phyloP scores from a whole-genome alignment of 2,113 vertebrate species.

The Lagopus muta region DNA sequence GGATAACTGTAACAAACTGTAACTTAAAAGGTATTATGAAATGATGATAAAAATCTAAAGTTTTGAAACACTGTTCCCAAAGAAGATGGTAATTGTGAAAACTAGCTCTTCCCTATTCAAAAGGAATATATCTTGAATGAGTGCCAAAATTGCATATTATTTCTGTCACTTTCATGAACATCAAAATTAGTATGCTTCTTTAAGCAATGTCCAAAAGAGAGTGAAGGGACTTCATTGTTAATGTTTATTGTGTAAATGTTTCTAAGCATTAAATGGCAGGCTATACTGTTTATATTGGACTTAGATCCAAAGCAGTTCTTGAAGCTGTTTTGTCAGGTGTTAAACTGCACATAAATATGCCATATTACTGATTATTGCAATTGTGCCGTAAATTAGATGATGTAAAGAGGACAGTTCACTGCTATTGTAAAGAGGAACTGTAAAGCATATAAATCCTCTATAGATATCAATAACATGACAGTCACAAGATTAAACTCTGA shows the following conservation, averaged over 20 bases:
- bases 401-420: slow-evolving; percentile 7
- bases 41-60: not conserved
- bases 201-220: not conserved
- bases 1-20: not conserved
- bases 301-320: slow-evolving; percentile 49
- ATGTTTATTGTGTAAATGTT: slow-evolving; percentile 38
- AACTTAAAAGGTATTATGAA: not conserved
- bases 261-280: slow-evolving; percentile 44
- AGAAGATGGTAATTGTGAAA: not conserved
- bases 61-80: not conserved
- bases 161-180: slow-evolving; percentile 1
- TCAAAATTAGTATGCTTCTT: not conserved
- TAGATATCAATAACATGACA: not conserved
- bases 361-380: slow-evolving; percentile 10
- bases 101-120: not conserved
- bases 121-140: not conserved
- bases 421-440: not conserved
- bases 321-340: slow-evolving; percentile 68
- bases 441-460: not conserved
- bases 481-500: not conserved
- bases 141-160: not conserved
- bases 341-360: slow-evolving; percentile 4
- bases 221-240: slow-evolving; percentile 57
- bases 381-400: not conserved
- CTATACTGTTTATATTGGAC: slow-evolving; percentile 49